Percentiles rank a stretch among this genome's conserved stretches.
Evolutionary conservation across 1,140 invertebrate genomes (phyloP).

Genomic region (Lepidostoma basale): DNA sequence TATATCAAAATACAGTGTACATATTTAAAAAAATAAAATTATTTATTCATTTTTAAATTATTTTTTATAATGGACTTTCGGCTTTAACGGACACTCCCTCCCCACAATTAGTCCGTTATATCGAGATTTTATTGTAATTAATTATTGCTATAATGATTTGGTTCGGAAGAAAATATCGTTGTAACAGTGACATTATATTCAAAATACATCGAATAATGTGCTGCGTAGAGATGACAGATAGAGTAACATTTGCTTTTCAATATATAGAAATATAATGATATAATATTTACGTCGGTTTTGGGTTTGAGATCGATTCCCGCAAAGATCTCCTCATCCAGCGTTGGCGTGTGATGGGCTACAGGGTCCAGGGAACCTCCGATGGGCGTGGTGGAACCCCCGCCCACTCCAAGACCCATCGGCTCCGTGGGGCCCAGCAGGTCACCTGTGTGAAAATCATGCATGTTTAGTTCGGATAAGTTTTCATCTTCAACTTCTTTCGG

Average conservation of each 20-base stretch:
- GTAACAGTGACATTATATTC: too few relatives aligned
- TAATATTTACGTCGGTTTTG: conserved; percentile 61
- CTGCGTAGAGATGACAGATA: neutral
- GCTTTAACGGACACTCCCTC: too few relatives aligned
- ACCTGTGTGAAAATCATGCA: conserved; percentile 45
- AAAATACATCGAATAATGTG: neutral
- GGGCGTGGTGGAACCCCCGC: conserved; percentile 53
- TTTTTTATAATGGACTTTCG: too few relatives aligned
- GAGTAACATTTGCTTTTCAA: neutral
- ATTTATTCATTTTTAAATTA: too few relatives aligned
- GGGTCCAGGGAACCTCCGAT: conserved; percentile 50
- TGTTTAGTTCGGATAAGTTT: too few relatives aligned
- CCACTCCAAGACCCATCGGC: conserved; percentile 49
- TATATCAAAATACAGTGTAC: too few relatives aligned
- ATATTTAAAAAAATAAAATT: too few relatives aligned
- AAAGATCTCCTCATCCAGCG: conserved; percentile 71
- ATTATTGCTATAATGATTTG: too few relatives aligned
- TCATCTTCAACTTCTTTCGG: too few relatives aligned
- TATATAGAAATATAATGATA: neutral
- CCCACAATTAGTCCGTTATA: too few relatives aligned
- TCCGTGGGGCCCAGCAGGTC: conserved; percentile 59
- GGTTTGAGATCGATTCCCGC: conserved; percentile 73
- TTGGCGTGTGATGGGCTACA: conserved; percentile 50
- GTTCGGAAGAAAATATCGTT: too few relatives aligned
- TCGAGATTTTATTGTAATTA: too few relatives aligned